Evolutionary conservation across 2,797 vertebrate genomes (phyloP), one percentile per base, ranked within the genome.

Genomic region (Microtus obscurus): DNA sequence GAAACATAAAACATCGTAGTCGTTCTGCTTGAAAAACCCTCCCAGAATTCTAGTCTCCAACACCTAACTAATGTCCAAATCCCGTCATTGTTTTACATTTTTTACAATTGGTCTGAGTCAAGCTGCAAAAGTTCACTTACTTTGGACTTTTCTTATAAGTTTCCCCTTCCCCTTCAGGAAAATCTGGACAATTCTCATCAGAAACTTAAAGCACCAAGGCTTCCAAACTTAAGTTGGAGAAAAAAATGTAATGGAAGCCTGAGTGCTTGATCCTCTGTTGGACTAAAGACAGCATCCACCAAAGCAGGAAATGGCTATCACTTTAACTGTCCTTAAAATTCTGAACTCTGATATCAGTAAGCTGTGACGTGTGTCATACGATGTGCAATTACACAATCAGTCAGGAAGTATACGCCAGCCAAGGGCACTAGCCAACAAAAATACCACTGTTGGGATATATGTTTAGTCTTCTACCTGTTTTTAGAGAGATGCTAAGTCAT

Each of bases 251-350:
- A 82, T n/a, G 56, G 93, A 90, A 90, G 61, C 12, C 29, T 87
- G 8, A 1, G 87, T 82, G 81, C 40, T 63, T 81, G 2, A 90
- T 53, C 82, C 82, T 51, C n/a, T 79, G 34, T n/a, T 88, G 78
- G 87, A 3, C 85, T 82, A 96, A 81, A 87, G 53, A 67, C 14
- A 56, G n/a, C 16, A 51, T n/a, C 51, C 8, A 53, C 77, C 94
- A 89, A 92, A 83, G 73, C 14, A 90, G 40, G 40, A 96, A 95
- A 82, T 67, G n/a, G 59, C 19, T 80, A 89, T 78, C 79, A 86
- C 73, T 87, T 94, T 92, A 61, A 93, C 34, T 92, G 78, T 83
- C 43, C 51, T 87, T 87, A 87, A 78, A 94, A 91, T 77, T 94
- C 65, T 73, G n/a, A 90, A 90, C 40, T 77, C 61, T 78, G 76